Conservation (phyloP, 2,797 vertebrate genomes). For the Rhinoraja longicauda region DNA sequence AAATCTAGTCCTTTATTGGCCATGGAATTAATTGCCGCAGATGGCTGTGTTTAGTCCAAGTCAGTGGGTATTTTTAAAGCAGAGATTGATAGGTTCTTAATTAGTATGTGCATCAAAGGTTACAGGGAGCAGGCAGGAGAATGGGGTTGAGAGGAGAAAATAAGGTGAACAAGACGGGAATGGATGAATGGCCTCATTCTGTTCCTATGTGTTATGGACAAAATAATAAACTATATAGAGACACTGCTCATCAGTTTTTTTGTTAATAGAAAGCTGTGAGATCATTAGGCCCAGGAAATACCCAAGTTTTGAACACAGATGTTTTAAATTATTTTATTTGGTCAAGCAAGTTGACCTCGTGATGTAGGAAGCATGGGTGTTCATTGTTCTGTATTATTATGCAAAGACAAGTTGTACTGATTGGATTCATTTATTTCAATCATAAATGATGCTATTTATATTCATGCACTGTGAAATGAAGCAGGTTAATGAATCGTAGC, state of each 20-base stretch:
- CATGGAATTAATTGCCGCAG: too few species aligned
- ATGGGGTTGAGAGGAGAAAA: too few species aligned
- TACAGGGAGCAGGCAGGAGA: too few species aligned
- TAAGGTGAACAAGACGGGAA: too few species aligned
- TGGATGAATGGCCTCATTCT: too few species aligned
- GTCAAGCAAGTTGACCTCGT: not conserved
- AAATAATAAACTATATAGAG: not conserved
- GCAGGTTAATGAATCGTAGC: not conserved
- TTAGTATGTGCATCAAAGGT: too few species aligned
- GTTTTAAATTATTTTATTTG: not conserved
- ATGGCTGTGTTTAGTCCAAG: too few species aligned
- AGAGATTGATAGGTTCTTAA: too few species aligned
- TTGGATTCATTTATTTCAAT: constrained; percentile 7
- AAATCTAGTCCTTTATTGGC: not conserved
- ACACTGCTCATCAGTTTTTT: not conserved
- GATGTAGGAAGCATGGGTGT: not conserved
- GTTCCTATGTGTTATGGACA: not conserved
- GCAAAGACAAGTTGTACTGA: constrained; percentile 26
- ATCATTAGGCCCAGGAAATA: not conserved
- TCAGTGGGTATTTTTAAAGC: too few species aligned
- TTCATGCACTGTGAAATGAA: constrained; percentile 32
- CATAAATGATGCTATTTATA: not conserved
- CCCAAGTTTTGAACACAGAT: not conserved
- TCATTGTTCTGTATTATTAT: constrained; percentile 8
- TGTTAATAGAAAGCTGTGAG: not conserved